Evolutionary conservation across 2,888 invertebrate species (phyloP), one percentile per base, ranked within the genome.

Genomic region (Liposcelis brunnea): DNA sequence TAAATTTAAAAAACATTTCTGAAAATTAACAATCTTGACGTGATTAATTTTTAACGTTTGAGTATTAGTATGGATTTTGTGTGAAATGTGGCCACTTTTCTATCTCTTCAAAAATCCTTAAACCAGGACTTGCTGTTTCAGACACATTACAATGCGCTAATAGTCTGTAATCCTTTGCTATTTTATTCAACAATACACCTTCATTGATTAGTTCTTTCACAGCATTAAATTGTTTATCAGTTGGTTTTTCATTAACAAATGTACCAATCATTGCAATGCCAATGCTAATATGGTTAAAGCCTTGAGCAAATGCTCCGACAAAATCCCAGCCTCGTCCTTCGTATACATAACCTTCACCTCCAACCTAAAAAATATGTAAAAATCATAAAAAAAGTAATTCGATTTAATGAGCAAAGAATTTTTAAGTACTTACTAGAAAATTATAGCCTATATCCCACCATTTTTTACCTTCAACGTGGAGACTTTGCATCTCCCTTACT

Each of bases 361-460:
- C 40, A 18, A 40, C 40, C 21, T 64, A 49, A 46, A 61, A 65
- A 26, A 26, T 6, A 26, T n/a, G n/a, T n/a, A 26, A 26, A 26
- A 26, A 26, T 6, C 4, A 26, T 6, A 26, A 26, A 26, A 26
- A 26, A 26, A 26, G 26, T 26, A 26, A 26, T 26, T 26, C 4
- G 8, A 6, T 26, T 6, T 26, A 26, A n/a, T n/a, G n/a, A n/a
- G n/a, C n/a, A n/a, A n/a, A n/a, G n/a, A n/a, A n/a, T n/a, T n/a
- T n/a, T n/a, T n/a, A n/a, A n/a, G n/a, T n/a, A n/a, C 26, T 26
- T 26, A 26, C 26, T 8, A 26, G 8, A 26, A 26, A 26, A 26
- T 26, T 26, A 26, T 26, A 26, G 8, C 26, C 26, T 4, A 26
- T 26, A 26, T 26, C 26, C 26, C 5, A 26, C 26, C 26, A 26